A percentile compares a stretch with the other conserved stretches of the same genome.
phyloP scores from a whole-genome alignment of 2,113 vertebrate species.

The Protobothrops mucrosquamatus region DNA sequence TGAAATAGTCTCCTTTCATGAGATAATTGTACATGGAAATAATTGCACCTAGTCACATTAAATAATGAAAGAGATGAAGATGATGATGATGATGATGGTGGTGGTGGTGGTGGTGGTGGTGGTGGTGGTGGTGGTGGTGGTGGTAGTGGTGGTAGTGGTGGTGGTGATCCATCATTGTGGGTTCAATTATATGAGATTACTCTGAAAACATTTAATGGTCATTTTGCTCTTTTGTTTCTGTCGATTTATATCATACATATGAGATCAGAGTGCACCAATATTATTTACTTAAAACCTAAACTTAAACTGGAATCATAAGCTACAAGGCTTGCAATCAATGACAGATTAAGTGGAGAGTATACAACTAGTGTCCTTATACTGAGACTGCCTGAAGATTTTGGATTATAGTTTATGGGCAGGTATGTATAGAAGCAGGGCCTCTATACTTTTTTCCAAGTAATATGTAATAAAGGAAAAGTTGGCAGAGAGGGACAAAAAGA shows the following conservation, averaged over 20 bases:
- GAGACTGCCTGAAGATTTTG: neutral
- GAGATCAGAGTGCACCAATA: neutral
- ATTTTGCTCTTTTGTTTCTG: neutral
- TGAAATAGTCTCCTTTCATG: neutral
- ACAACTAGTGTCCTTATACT: neutral
- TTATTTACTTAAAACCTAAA: neutral
- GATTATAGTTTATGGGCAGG: neutral
- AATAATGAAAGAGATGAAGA: neutral
- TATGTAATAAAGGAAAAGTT: neutral
- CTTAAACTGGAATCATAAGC: neutral
- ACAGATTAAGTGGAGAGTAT: neutral
- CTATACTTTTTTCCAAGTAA: neutral
- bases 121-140: too few relatives aligned
- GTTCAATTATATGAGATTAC: neutral
- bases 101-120: accelerated
- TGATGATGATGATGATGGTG: neutral
- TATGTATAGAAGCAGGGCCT: neutral
- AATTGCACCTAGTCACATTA: neutral
- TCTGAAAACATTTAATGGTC: neutral
- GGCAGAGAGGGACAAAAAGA: neutral
- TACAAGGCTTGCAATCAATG: neutral
- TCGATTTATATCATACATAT: neutral
- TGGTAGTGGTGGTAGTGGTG: too few relatives aligned
- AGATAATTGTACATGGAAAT: neutral
- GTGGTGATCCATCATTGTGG: neutral